phyloP scores from a whole-genome alignment of 2,797 vertebrate species.

The Esox masquinongy region DNA sequence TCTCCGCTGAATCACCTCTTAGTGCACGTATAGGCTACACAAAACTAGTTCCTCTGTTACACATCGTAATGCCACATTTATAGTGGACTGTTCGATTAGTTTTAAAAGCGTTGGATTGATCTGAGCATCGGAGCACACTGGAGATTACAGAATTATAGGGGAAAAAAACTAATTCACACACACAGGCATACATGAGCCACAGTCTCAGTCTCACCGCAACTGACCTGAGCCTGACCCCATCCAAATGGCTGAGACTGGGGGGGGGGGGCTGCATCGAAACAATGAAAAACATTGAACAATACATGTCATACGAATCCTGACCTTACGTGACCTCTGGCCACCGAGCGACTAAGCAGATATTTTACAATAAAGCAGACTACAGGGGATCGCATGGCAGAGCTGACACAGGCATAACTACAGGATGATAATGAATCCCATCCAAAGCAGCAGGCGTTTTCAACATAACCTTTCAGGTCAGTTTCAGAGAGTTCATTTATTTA shows the following conservation, averaged over 20 bases:
- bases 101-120: neutral
- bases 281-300: constrained; percentile 59
- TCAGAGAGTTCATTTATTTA: too few relatives aligned
- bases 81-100: neutral
- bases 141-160: constrained; percentile 10
- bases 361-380: constrained; percentile 30
- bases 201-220: constrained; percentile 10
- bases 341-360: constrained; percentile 19
- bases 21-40: constrained; percentile 32
- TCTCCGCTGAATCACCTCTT: constrained; percentile 52
- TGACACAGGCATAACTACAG: neutral
- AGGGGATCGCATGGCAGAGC: neutral
- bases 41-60: constrained; percentile 41
- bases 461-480: neutral
- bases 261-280: constrained; percentile 53
- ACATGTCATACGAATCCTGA: constrained; percentile 44
- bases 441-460: neutral
- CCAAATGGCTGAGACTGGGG: constrained; percentile 46
- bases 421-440: neutral
- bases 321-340: constrained; percentile 28
- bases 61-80: too few relatives aligned
- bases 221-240: constrained; percentile 65
- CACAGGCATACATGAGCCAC: constrained; percentile 26
- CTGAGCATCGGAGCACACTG: neutral
- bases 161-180: constrained; percentile 18